A percentile compares a stretch with the other conserved stretches of the same genome.
These are phyloP conservation scores for Rhagonycha lutea DNA, from an alignment of 2,888 invertebrate species.

Conservation along the genomic window DNA sequence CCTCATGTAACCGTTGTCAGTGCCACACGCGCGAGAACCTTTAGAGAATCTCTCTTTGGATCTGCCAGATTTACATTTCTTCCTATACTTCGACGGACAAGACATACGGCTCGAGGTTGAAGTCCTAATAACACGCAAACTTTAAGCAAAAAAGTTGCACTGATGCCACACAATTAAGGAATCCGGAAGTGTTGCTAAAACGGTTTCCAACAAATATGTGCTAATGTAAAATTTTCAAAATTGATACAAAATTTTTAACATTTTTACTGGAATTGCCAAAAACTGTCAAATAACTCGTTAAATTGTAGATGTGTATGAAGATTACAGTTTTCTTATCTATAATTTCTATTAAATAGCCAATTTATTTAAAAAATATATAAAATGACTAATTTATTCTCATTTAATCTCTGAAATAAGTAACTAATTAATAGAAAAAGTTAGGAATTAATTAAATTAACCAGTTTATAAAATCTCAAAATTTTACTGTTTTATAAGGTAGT, in stretches of 20 bases:
- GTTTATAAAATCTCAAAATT: background rate
- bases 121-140: constrained; percentile 22
- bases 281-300: background rate
- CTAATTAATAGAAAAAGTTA: background rate
- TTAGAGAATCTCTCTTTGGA: constrained; percentile 18
- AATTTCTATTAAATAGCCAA: background rate
- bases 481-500: background rate
- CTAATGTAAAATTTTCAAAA: background rate
- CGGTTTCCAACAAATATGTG: background rate
- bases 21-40: constrained; percentile 35
- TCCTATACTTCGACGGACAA: constrained; percentile 22
- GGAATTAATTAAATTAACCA: background rate
- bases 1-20: constrained; percentile 37
- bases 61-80: constrained; percentile 30
- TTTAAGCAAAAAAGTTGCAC: background rate
- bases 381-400: background rate
- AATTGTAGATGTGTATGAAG: background rate
- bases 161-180: background rate
- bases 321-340: background rate
- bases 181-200: background rate
- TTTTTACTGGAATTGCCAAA: background rate
- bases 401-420: background rate
- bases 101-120: constrained; percentile 20
- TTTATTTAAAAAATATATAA: background rate
- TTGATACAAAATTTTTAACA: background rate